These are phyloP conservation scores for Notodromas monacha DNA, from an alignment of 2,888 invertebrate genomes.

Conservation along the genomic window DNA sequence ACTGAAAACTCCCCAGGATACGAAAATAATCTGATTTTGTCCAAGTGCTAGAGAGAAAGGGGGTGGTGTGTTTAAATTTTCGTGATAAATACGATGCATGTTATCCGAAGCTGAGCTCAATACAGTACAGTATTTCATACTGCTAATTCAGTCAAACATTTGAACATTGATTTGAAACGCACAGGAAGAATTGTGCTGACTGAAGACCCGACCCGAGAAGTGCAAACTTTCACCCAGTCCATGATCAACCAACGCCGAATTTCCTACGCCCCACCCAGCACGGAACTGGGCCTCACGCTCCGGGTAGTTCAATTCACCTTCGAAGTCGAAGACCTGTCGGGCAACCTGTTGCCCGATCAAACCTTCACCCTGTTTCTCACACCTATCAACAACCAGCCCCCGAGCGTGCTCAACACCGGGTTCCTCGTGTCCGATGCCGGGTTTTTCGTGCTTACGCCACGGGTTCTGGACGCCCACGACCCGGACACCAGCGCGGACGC, in stretches of 20 bases:
- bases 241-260: conserved; percentile 16
- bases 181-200: conserved; percentile 13
- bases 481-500: conserved; percentile 14
- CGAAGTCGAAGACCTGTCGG: conserved; percentile 14
- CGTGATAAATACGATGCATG: no score
- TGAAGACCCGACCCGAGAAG: conserved; percentile 12
- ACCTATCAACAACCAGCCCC: conserved; percentile 16
- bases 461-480: conserved; percentile 14
- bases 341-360: conserved; percentile 14
- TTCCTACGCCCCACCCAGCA: conserved; percentile 14
- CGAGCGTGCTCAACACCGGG: conserved; percentile 14
- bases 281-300: conserved; percentile 15
- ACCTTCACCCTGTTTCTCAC: conserved; percentile 14
- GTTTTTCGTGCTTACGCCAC: conserved; percentile 12
- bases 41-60: no score
- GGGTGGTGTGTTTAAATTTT: no score
- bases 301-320: conserved; percentile 15
- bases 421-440: conserved; percentile 14
- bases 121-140: no score
- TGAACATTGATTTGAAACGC: no score
- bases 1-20: no score
- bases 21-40: no score
- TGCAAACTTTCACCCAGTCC: conserved; percentile 14
- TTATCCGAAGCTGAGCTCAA: no score
- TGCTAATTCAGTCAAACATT: no score